phyloP scores from a whole-genome alignment of 2,888 invertebrate species.

The Cheilosia urbana region DNA sequence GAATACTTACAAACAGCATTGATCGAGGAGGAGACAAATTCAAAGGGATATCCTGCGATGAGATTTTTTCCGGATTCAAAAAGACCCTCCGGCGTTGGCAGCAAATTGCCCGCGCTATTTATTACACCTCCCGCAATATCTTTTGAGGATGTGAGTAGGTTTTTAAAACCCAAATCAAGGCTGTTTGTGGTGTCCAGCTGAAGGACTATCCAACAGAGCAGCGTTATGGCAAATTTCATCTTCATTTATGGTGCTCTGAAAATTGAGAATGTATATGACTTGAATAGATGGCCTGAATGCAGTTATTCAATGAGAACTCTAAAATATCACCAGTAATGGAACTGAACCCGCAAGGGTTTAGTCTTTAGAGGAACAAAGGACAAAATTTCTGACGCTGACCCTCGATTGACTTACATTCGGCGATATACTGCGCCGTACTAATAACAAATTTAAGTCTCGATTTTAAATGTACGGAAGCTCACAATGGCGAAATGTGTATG shows the following conservation, averaged over 20 bases:
- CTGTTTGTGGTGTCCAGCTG: constrained; percentile 4
- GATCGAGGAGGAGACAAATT: constrained; percentile 79
- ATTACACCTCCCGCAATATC: constrained; percentile 77
- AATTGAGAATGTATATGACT: not conserved
- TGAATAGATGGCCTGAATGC: no score
- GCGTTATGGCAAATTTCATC: constrained; percentile 18
- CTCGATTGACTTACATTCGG: no score
- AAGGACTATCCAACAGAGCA: not conserved
- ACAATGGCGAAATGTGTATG: no score
- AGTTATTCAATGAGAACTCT: no score
- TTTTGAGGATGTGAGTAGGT: constrained; percentile 77
- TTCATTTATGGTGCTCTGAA: not conserved
- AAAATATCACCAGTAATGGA: no score
- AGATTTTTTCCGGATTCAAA: constrained; percentile 81
- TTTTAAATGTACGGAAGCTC: no score
- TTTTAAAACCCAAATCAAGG: constrained; percentile 75
- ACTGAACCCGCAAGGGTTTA: no score
- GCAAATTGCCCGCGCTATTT: constrained; percentile 69
- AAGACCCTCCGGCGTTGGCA: constrained; percentile 77
- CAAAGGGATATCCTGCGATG: constrained; percentile 82
- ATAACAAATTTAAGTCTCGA: no score
- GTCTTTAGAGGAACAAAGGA: no score
- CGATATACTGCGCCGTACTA: no score
- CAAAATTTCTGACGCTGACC: no score
- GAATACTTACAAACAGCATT: constrained; percentile 80